Conservation (phyloP, 2,113 vertebrate species). For the Puma concolor region DNA sequence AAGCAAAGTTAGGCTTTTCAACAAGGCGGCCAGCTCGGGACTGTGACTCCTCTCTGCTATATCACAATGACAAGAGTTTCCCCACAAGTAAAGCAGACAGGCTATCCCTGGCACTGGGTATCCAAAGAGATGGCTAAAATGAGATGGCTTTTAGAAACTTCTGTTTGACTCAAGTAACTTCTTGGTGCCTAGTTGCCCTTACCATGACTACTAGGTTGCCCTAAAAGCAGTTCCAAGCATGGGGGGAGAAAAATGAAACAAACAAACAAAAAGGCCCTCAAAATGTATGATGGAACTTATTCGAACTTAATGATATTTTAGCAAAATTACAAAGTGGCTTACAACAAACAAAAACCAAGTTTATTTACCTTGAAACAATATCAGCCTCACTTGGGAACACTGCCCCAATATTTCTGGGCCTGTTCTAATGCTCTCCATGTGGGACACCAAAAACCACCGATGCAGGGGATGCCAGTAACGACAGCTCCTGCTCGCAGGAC, state of each 20-base stretch:
- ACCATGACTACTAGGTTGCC: not conserved
- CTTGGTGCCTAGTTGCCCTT: not conserved
- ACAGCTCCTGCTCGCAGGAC: not conserved
- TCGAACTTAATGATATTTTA: conserved; percentile 35
- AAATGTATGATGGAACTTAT: not conserved
- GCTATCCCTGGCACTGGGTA: not conserved
- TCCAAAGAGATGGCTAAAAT: not conserved
- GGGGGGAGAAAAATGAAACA: not conserved
- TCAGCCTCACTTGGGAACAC: not conserved
- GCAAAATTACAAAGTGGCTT: conserved; percentile 37
- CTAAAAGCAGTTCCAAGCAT: conserved; percentile 2
- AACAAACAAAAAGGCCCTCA: not conserved
- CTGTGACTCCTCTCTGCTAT: not conserved
- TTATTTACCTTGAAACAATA: conserved; percentile 23
- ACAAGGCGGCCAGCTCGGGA: not conserved
- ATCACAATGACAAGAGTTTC: not conserved
- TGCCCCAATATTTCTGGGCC: not conserved
- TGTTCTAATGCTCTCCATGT: not conserved
- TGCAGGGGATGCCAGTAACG: not conserved
- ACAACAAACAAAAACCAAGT: not conserved
- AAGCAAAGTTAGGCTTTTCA: not conserved
- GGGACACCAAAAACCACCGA: not conserved
- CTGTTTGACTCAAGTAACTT: not conserved
- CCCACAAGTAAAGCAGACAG: not conserved
- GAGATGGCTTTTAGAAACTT: not conserved